phyloP scores from a whole-genome alignment of 2,888 invertebrate genomes.

The Punctoribates punctum region DNA sequence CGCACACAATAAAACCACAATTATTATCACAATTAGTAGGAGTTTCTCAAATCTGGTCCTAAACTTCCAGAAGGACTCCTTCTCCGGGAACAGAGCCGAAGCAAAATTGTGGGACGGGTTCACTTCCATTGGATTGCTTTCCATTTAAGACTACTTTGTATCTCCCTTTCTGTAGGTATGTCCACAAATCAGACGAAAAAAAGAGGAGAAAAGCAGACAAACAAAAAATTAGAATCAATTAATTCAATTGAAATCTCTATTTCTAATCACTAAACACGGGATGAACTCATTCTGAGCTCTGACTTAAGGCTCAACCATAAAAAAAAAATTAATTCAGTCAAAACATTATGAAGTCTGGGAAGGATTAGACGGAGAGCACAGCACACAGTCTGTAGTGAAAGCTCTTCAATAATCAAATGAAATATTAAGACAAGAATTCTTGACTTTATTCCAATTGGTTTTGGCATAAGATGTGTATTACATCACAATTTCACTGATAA shows the following conservation, averaged over 20 bases:
- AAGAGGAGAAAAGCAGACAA: no score
- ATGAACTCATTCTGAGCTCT: no score
- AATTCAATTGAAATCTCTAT: no score
- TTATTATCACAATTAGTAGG: constrained; percentile 29
- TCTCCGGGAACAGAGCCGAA: constrained; percentile 28
- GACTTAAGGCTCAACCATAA: no score
- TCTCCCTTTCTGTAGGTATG: not conserved
- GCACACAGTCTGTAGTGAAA: no score
- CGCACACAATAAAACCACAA: constrained; percentile 34
- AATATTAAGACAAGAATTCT: not conserved
- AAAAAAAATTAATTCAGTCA: no score
- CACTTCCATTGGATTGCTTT: constrained; percentile 31
- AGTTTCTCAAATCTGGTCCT: constrained; percentile 38
- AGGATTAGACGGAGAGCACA: no score
- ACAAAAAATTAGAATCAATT: no score
- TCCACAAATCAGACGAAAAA: no score
- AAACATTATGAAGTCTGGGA: no score
- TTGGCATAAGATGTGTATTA: constrained; percentile 13
- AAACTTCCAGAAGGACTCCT: constrained; percentile 41
- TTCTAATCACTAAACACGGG: no score
- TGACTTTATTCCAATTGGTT: constrained; percentile 6
- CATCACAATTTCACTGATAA: not conserved
- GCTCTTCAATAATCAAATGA: not conserved
- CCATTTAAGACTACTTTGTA: not conserved
- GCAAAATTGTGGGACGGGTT: constrained; percentile 29